Evolutionary conservation across 2,797 vertebrate species (phyloP).

Genomic region (Liparis tanakae): DNA sequence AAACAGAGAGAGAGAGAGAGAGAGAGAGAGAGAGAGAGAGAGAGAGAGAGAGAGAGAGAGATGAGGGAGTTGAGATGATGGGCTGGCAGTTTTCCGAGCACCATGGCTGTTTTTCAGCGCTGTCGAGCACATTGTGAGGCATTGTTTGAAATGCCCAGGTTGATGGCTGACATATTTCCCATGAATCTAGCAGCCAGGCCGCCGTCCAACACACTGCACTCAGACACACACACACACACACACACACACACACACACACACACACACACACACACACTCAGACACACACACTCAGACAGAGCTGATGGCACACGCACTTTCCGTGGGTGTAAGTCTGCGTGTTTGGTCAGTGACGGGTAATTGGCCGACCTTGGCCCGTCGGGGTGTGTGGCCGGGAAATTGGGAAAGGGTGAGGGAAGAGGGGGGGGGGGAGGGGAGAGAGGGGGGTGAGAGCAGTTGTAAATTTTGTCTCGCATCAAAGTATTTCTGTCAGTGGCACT

Average conservation of each 20-base stretch:
- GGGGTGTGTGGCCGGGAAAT: slow-evolving; percentile 52
- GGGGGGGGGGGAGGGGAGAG: slow-evolving; percentile 35
- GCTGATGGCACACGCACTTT: slow-evolving; percentile 21
- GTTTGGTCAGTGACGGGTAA: slow-evolving; percentile 77
- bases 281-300: slow-evolving; percentile 39
- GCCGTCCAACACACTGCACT: slow-evolving; percentile 74
- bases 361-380: slow-evolving; percentile 79
- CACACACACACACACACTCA: slow-evolving; percentile 62
- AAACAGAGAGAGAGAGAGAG: slow-evolving; percentile 64
- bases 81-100: slow-evolving; percentile 79
- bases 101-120: slow-evolving; percentile 81
- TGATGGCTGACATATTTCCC: slow-evolving; percentile 83
- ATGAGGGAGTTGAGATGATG: slow-evolving; percentile 82
- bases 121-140: slow-evolving; percentile 84
- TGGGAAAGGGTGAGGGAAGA: slow-evolving; percentile 44
- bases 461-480: slow-evolving; percentile 67
- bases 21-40: slow-evolving; percentile 47
- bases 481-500: slow-evolving; percentile 64
- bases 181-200: slow-evolving; percentile 77
- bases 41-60: slow-evolving; percentile 76
- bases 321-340: slow-evolving; percentile 28
- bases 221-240: slow-evolving; percentile 50
- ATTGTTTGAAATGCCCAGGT: slow-evolving; percentile 82
- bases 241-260: slow-evolving; percentile 67
- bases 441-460: slow-evolving; percentile 48